Conservation (phyloP, 53 echinoderm and acorn worm species). For the Glandiceps talaboti region DNA sequence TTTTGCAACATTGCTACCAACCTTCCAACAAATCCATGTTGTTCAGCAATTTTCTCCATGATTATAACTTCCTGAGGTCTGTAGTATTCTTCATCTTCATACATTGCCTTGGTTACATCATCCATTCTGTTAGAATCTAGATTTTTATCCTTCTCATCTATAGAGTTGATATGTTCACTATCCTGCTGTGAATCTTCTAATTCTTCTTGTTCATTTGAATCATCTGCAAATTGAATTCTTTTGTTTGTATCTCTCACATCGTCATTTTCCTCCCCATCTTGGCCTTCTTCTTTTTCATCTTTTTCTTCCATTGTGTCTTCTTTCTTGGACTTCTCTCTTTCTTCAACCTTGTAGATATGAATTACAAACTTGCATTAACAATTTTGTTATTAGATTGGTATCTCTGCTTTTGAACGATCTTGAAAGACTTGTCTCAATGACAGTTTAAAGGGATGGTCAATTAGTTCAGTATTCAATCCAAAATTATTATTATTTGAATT, state of each 20-base stretch:
- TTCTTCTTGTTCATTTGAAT: no score
- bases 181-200: conserved; percentile 20
- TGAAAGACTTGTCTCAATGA: no score
- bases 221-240: not conserved
- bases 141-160: not conserved
- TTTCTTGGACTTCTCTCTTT: conserved; percentile 1
- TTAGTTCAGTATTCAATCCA: no score
- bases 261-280: conserved; percentile 14
- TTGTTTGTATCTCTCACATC: conserved; percentile 26
- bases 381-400: no score
- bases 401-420: no score
- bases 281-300: conserved; percentile 10
- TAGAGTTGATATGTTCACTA: no score
- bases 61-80: conserved; percentile 36
- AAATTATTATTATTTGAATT: no score
- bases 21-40: conserved; percentile 97
- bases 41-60: conserved; percentile 60
- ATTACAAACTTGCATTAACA: no score
- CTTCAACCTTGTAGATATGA: no score
- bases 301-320: conserved; percentile 14
- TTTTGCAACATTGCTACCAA: no score
- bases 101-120: not conserved
- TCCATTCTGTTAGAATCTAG: not conserved
- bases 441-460: no score
- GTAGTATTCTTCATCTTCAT: conserved; percentile 24